These are phyloP conservation scores for Spheniscus mendiculus DNA, from an alignment of 2,113 vertebrate species.

Conservation along the genomic window DNA sequence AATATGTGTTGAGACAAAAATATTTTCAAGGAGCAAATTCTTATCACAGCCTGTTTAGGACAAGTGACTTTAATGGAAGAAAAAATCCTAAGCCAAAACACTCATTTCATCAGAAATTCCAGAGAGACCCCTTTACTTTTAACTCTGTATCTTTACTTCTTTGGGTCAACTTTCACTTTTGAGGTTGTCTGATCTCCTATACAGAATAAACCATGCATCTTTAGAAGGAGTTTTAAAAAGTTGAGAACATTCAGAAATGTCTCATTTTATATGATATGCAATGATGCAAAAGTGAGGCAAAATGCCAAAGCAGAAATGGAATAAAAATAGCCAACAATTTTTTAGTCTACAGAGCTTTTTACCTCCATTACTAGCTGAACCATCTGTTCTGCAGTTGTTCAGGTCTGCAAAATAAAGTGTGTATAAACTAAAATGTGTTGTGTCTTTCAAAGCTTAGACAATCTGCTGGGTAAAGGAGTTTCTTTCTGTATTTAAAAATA, in stretches of 20 bases:
- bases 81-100: background rate
- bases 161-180: background rate
- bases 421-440: background rate
- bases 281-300: background rate
- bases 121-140: background rate
- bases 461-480: background rate
- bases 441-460: background rate
- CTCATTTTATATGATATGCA: background rate
- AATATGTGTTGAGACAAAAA: background rate
- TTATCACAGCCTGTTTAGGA: background rate
- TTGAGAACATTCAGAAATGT: background rate
- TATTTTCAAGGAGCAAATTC: background rate
- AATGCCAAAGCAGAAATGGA: background rate
- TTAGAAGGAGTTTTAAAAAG: background rate
- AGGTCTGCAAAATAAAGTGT: background rate
- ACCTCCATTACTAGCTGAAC: slow-evolving; percentile 27
- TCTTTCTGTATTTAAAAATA: background rate
- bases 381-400: slow-evolving; percentile 44
- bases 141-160: background rate
- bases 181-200: background rate
- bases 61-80: background rate
- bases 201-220: background rate
- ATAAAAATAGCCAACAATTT: slow-evolving; percentile 1
- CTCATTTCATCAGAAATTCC: background rate
- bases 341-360: slow-evolving; percentile 39